These are phyloP conservation scores for Pogonophryne albipinna DNA, from an alignment of 2,797 vertebrate species.

Conservation along the genomic window DNA sequence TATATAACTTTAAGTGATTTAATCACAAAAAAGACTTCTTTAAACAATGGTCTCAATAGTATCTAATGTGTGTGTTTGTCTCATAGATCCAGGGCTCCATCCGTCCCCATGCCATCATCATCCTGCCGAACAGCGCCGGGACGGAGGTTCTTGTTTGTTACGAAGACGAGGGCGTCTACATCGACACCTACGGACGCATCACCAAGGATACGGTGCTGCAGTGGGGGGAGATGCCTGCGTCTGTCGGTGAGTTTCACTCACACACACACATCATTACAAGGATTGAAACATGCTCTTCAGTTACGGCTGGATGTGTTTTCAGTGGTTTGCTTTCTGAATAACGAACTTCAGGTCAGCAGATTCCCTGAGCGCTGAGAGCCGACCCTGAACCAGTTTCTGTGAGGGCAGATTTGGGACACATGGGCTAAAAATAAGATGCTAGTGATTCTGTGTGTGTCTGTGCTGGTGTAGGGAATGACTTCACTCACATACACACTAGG, in stretches of 20 bases:
- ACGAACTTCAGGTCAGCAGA: conserved; percentile 39
- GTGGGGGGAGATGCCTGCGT: conserved; percentile 96
- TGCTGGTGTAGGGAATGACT: neutral
- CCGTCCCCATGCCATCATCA: conserved; percentile 93
- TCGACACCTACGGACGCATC: conserved; percentile 94
- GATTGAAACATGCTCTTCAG: neutral
- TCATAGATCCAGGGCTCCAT: conserved; percentile 90
- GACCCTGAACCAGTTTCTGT: conserved; percentile 44
- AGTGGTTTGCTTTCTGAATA: neutral
- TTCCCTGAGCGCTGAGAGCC: conserved; percentile 19
- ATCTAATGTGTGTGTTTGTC: conserved; percentile 25
- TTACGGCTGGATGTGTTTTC: too few relatives aligned
- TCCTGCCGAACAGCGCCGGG: conserved; percentile 92
- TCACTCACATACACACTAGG: neutral
- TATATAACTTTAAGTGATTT: neutral
- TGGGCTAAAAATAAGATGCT: conserved; percentile 49
- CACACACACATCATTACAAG: neutral
- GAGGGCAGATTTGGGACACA: conserved; percentile 51
- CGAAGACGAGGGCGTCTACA: conserved; percentile 93
- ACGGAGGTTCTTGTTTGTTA: conserved; percentile 95
- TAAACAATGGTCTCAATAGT: neutral
- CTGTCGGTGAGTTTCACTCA: conserved; percentile 86
- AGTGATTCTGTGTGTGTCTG: neutral
- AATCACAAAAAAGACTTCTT: neutral
- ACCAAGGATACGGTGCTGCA: conserved; percentile 95